Evolutionary conservation across 2,113 vertebrate species (phyloP).

Genomic region (Calonectris borealis): DNA sequence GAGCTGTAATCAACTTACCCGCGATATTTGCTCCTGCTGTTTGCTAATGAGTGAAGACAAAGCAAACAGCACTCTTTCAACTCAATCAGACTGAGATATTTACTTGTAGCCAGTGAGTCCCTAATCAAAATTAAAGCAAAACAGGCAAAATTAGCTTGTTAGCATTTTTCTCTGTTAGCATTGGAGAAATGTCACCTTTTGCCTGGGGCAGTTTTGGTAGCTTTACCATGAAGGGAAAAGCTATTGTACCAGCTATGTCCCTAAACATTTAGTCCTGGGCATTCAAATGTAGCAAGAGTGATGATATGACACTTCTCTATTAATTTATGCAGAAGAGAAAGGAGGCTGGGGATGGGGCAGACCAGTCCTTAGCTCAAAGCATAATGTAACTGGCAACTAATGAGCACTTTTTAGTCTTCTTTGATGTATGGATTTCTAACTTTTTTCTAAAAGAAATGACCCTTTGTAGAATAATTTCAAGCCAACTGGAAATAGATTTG

Average conservation of each 20-base stretch:
- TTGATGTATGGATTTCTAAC: neutral
- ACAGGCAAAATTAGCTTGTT: slow-evolving; percentile 54
- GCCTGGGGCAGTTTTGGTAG: slow-evolving; percentile 35
- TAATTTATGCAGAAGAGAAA: slow-evolving; percentile 44
- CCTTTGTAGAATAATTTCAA: neutral
- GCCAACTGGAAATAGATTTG: neutral
- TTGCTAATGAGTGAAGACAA: slow-evolving; percentile 59
- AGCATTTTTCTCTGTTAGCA: slow-evolving; percentile 46
- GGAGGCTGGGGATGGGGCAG: neutral
- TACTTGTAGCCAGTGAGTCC: slow-evolving; percentile 37
- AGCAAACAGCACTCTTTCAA: slow-evolving; percentile 40
- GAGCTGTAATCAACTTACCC: slow-evolving; percentile 42
- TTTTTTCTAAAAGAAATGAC: neutral
- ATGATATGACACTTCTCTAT: slow-evolving; percentile 23
- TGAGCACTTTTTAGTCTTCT: neutral
- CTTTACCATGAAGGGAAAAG: slow-evolving; percentile 13
- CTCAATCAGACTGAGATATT: slow-evolving; percentile 34
- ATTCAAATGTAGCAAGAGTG: slow-evolving; percentile 12
- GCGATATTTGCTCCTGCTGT: slow-evolving; percentile 34
- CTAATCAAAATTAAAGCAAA: slow-evolving; percentile 59
- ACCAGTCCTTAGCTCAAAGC: neutral
- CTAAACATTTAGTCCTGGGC: slow-evolving; percentile 9
- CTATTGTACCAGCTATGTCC: neutral
- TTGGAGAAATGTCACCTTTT: slow-evolving; percentile 59
- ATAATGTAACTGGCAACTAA: neutral